A percentile compares a stretch with the other conserved stretches of the same genome.
Conservation (phyloP, 2,113 vertebrate species). For the Eulacestoma nigropectus region DNA sequence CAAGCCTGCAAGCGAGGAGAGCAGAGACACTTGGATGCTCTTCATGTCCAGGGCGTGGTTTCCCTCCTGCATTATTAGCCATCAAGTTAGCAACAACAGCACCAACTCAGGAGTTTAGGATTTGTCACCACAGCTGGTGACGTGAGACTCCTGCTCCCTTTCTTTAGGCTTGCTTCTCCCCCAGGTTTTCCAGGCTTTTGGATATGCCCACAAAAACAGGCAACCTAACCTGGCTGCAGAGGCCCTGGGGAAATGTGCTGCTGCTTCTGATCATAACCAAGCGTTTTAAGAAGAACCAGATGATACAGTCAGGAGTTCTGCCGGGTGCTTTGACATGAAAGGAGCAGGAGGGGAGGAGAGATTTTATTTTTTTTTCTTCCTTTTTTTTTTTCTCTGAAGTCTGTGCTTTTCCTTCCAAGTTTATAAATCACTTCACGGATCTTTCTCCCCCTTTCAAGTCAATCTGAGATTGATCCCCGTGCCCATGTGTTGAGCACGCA, state of each 20-base stretch:
- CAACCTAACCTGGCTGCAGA: neutral
- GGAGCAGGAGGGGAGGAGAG: neutral
- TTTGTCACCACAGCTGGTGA: neutral
- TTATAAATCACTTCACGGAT: constrained; percentile 50
- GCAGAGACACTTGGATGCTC: neutral
- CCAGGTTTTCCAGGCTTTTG: neutral
- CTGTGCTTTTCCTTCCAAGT: constrained; percentile 48
- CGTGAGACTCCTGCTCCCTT: neutral
- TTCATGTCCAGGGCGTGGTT: neutral
- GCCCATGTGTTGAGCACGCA: constrained; percentile 36
- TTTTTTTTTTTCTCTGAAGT: neutral
- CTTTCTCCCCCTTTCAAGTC: constrained; percentile 50
- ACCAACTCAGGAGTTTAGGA: neutral
- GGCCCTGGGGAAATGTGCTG: neutral
- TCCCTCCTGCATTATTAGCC: neutral
- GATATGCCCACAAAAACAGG: neutral
- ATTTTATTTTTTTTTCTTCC: neutral
- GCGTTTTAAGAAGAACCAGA: constrained; percentile 53
- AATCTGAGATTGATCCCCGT: constrained; percentile 5
- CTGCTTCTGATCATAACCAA: neutral
- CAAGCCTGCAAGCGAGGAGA: neutral
- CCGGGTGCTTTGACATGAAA: constrained; percentile 30
- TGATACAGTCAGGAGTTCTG: constrained; percentile 27
- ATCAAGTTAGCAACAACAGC: neutral
- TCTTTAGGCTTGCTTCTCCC: neutral